Base-by-base conservation (phyloP, 2,797 vertebrate genomes). In the Falco novaeseelandiae region DNA sequence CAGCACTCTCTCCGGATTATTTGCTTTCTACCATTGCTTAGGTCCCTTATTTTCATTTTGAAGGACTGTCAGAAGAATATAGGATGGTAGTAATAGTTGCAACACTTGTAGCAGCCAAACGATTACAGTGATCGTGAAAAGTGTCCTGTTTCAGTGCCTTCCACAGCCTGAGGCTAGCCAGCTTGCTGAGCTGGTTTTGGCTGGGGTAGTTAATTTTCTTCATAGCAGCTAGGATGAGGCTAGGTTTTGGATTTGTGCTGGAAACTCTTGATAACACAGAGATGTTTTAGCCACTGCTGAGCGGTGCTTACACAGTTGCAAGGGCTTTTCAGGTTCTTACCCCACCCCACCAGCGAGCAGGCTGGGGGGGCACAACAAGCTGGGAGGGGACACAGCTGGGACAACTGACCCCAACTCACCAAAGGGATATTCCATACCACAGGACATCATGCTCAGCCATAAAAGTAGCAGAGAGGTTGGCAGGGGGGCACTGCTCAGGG, bases 401-500 rank as follows among this genome's bases (percentile, higher is more conserved):
- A 66, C 22, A 67, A n/a, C 30, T 36, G 36, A 29, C 8, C 7
- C 11, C 46, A 18, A 2, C 15, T 46, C 58, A 18, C 14, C 22
- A 6, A 49, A 55, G 32, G 21, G 9, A 9, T 46, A 20, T 27
- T 26, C 48, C 48, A 18, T 9, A 26, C 5, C 10, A 3, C 7
- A 29, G 2, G 27, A 16, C 0, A 0, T 26, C 21, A 44, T 15
- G 34, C 10, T 69, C 27, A 59, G 36, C 12, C 38, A 17, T 48
- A 58, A 69, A 82, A 29, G 19, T 13, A 6, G 6, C 9, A 21
- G 6, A 8, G 11, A 52, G 6, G 4, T 20, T 84, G n/a, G 14
- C 1, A 2, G 32, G 12, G 8, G 2, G 2, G 3, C 3, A 0
- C 27, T 61, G 17, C 15, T 55, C 1, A 0, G 40, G 26, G 14